Evolutionary conservation across 2,113 vertebrate species (phyloP), one percentile per base, ranked within the genome.

Genomic region (Phylloscopus trochiloides): DNA sequence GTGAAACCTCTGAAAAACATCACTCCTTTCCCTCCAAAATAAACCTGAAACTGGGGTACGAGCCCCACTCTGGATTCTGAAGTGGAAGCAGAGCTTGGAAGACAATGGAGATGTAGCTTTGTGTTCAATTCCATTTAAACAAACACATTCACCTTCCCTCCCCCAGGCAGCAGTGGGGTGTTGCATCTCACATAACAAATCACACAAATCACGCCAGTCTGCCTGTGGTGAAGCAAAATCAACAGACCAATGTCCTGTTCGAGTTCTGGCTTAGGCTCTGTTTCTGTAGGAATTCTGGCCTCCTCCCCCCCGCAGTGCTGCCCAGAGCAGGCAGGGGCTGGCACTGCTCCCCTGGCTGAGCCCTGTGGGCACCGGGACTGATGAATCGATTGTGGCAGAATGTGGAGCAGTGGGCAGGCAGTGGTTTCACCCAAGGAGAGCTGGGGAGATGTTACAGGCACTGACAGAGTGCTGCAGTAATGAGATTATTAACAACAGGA

Each of bases 381-480:
- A 93, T 63, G 71, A 59, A 95, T 92, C 55, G 10, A 51, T 58
- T 88, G 82, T 96, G 93, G 90, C 95, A 96, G 90, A 90, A 76
- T 59, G 67, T 14, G 5, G n/a, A 80, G 83, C 50, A 86, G 55
- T 18, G 74, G 85, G 81, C 0, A 8, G 70, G 57, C 59, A 87
- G 83, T 3, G 22, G 67, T 22, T 90, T 57, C 87, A 88, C 32
- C 50, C 51, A 16, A 51, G 62, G 94, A 92, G 93, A 74, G 78
- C 81, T 65, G 88, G 42, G 62, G 78, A 86, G 78, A 88, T 88
- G 78, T 83, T 67, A 83, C 59, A 70, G 7, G 38, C 85, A 67
- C 58, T 90, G 78, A 86, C 85, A 83, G 42, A 85, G 81, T 47
- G 47, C 67, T 66, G 51, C 71, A 93, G 38, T 83, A 96, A 91